Conservation (phyloP, 2,113 vertebrate genomes). For the Melanerpes aurifrons region DNA sequence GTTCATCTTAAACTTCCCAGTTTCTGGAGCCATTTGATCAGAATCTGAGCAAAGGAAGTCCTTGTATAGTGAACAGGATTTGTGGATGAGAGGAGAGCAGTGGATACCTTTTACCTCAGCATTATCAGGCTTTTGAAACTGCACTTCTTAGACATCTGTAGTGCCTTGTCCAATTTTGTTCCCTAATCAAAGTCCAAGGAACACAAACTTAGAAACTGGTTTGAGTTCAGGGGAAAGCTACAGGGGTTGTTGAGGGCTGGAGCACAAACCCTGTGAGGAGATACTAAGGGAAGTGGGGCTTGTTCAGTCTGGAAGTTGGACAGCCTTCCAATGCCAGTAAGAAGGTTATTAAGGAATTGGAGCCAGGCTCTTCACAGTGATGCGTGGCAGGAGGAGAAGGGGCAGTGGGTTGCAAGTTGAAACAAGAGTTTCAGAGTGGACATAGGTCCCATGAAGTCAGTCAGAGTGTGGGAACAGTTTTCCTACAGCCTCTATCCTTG, state of each 20-base stretch:
- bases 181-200: background rate
- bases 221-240: background rate
- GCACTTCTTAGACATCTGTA: background rate
- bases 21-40: background rate
- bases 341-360: background rate
- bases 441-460: background rate
- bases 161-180: background rate
- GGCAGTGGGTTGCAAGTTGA: background rate
- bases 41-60: background rate
- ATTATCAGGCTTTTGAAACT: background rate
- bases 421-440: background rate
- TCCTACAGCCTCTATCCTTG: background rate
- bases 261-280: background rate
- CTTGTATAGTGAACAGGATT: background rate
- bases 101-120: background rate
- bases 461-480: background rate
- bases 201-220: too few species aligned
- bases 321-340: background rate
- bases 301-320: background rate
- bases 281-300: background rate
- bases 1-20: background rate
- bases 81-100: background rate
- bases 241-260: background rate
- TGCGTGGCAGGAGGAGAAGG: background rate
- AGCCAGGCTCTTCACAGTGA: background rate